These are phyloP conservation scores for Nemoura dubitans DNA, from an alignment of 2,888 invertebrate species.

Conservation along the genomic window DNA sequence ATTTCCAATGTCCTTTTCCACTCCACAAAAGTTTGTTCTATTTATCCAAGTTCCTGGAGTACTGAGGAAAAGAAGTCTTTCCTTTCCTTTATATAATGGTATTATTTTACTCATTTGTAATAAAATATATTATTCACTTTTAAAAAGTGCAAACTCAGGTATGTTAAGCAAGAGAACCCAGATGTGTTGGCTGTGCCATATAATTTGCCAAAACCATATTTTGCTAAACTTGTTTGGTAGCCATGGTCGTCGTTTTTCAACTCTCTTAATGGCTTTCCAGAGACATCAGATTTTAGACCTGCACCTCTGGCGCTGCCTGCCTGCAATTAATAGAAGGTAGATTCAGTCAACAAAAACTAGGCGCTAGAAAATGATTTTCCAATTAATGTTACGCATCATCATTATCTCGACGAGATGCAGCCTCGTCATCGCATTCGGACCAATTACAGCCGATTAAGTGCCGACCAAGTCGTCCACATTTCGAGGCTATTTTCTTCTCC, in stretches of 20 bases:
- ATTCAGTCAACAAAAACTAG: background rate
- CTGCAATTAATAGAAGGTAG: background rate
- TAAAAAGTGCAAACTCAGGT: too few species aligned
- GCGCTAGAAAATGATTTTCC: background rate
- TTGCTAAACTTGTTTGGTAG: background rate
- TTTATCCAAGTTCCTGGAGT: too few species aligned
- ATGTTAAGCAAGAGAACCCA: too few species aligned
- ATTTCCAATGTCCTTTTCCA: too few species aligned
- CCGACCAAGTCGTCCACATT: background rate
- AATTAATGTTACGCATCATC: background rate
- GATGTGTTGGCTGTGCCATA: too few species aligned
- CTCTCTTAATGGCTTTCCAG: too few species aligned
- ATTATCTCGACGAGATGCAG: background rate
- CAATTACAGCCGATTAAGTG: conserved; percentile 12
- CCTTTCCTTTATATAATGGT: too few species aligned
- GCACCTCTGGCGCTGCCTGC: background rate
- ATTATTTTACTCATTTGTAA: too few species aligned
- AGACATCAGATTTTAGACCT: background rate
- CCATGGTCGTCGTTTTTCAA: background rate
- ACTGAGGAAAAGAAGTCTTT: too few species aligned
- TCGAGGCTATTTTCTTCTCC: background rate
- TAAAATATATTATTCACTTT: too few species aligned
- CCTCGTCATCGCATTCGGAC: background rate
- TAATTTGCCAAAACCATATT: too few species aligned
- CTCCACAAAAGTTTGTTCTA: too few species aligned